These are phyloP conservation scores for Carpatolechia fugitivella DNA, from an alignment of 2,888 invertebrate species.

Conservation along the genomic window DNA sequence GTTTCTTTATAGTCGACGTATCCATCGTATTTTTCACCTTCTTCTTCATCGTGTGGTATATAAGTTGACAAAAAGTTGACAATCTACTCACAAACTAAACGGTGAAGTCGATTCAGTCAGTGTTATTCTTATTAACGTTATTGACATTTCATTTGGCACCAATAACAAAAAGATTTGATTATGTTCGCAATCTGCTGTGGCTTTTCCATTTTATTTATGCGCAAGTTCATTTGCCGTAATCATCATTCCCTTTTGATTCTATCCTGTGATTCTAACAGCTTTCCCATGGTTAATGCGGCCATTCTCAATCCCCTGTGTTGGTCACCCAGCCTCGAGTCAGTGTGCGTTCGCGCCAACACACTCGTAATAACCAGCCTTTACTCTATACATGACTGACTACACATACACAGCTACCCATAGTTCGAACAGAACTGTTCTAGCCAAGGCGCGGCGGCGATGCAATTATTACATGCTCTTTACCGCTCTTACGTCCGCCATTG, in stretches of 20 bases:
- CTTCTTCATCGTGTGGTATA: no score
- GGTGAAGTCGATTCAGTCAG: no score
- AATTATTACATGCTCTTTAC: conserved; percentile 68
- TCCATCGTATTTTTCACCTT: no score
- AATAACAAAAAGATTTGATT: no score
- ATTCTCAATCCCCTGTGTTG: not conserved
- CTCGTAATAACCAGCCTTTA: not conserved
- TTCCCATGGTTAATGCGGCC: not conserved
- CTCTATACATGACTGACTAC: not conserved
- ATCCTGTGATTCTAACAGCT: not conserved
- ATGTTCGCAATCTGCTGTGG: no score
- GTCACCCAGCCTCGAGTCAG: not conserved
- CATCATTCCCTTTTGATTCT: not conserved
- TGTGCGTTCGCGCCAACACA: conserved; percentile 1
- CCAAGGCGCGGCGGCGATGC: conserved; percentile 52
- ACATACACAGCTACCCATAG: not conserved
- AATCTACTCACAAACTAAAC: no score
- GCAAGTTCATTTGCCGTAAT: not conserved
- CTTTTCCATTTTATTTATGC: no score
- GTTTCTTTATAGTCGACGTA: no score
- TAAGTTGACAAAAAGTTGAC: no score
- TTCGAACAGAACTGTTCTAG: not conserved
- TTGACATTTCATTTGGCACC: no score
- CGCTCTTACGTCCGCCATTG: conserved; percentile 58
- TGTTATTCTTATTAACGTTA: no score